Evolutionary conservation across 2,888 invertebrate genomes (phyloP).

Genomic region (Unio delphinus): DNA sequence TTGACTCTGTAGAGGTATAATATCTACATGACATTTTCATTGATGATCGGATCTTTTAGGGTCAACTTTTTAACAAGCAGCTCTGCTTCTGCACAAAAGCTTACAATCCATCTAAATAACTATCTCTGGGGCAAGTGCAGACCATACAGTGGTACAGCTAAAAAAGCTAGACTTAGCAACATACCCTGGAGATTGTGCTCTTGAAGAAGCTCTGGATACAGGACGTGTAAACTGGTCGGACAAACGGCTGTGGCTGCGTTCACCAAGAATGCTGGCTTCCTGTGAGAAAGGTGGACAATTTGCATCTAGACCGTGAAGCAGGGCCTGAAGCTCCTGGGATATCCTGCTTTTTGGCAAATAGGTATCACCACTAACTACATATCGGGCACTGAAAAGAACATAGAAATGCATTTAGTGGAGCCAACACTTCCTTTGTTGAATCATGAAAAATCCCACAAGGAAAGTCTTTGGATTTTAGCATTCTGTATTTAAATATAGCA

Average conservation of each 20-base stretch:
- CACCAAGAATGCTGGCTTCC: constrained; percentile 19
- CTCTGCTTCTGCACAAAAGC: too few species aligned
- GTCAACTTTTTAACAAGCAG: too few species aligned
- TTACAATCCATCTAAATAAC: too few species aligned
- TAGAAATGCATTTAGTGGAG: neutral
- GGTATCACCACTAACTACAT: constrained; percentile 27
- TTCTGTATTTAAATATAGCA: too few species aligned
- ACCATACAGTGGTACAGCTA: too few species aligned
- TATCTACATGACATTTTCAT: too few species aligned
- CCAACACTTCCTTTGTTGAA: too few species aligned
- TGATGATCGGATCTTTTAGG: too few species aligned
- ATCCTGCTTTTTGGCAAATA: constrained; percentile 45
- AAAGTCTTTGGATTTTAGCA: too few species aligned
- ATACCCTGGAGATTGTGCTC: constrained; percentile 36
- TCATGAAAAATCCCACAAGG: too few species aligned
- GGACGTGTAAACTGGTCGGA: constrained; percentile 39
- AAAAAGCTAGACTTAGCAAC: constrained; percentile 6
- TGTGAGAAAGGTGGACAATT: constrained; percentile 37
- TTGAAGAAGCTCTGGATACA: constrained; percentile 35
- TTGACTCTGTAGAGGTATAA: too few species aligned
- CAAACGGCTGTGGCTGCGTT: constrained; percentile 11
- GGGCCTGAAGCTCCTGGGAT: constrained; percentile 48
- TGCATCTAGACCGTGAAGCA: constrained; percentile 51
- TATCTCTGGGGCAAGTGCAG: too few species aligned
- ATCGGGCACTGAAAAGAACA: constrained; percentile 19